Evolutionary conservation across 2,888 invertebrate genomes (phyloP).

Genomic region (Diarsia mendica): DNA sequence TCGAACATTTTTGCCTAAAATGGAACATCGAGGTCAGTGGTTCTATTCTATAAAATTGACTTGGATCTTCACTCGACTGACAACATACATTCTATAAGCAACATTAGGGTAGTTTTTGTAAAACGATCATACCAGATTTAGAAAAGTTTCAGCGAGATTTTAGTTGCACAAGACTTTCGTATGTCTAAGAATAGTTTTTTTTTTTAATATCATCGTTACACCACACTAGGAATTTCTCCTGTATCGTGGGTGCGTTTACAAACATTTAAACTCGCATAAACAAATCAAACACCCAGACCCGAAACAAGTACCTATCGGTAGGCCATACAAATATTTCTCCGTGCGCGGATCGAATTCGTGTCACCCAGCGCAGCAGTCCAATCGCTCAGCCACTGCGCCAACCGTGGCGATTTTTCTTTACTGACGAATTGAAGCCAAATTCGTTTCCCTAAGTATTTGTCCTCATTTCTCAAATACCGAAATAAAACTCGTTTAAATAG

Average conservation of each 20-base stretch:
- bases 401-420: background rate
- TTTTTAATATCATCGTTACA: background rate
- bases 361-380: too few species aligned
- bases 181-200: background rate
- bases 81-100: background rate
- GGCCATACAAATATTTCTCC: too few species aligned
- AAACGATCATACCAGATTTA: background rate
- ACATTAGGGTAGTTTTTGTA: background rate
- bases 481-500: background rate
- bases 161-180: background rate
- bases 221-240: too few species aligned
- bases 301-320: too few species aligned
- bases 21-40: background rate
- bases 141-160: background rate
- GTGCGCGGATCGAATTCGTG: too few species aligned
- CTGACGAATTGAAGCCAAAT: background rate
- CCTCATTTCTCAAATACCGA: conserved; percentile 1
- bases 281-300: too few species aligned
- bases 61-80: background rate
- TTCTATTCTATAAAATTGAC: background rate
- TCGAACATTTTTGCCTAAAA: background rate
- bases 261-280: too few species aligned
- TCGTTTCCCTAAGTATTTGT: conserved; percentile 4
- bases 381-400: too few species aligned
- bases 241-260: too few species aligned